These are phyloP conservation scores for Accipiter virgatus DNA, from an alignment of 2,113 vertebrate genomes.

Conservation along the genomic window DNA sequence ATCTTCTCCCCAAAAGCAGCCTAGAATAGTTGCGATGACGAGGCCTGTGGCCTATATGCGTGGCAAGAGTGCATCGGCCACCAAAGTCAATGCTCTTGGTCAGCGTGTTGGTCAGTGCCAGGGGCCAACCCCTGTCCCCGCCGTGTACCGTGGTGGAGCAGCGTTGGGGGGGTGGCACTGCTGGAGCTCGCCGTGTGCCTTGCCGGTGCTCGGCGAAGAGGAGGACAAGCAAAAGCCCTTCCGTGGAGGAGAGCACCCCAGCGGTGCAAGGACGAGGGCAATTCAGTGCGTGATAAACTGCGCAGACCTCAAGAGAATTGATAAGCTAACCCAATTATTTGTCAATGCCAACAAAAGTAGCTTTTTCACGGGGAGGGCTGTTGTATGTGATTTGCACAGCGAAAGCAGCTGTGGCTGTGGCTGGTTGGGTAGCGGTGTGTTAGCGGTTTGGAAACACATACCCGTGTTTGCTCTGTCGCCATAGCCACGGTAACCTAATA, in stretches of 20 bases:
- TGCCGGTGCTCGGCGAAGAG: background rate
- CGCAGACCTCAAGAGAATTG: background rate
- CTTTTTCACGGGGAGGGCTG: background rate
- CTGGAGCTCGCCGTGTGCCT: background rate
- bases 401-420: background rate
- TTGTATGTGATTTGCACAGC: background rate
- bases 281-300: background rate
- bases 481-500: background rate
- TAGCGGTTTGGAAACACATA: background rate
- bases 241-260: background rate
- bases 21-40: background rate
- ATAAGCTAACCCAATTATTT: background rate
- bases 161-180: too few species aligned
- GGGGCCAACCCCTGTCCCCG: too few species aligned
- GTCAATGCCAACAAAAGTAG: background rate
- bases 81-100: background rate
- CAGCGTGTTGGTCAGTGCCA: background rate
- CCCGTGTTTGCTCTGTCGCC: background rate
- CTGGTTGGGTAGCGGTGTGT: background rate
- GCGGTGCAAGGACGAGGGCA: background rate
- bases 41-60: background rate
- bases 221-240: background rate
- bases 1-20: background rate
- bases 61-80: background rate
- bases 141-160: accelerated